Evolutionary conservation across 2,888 invertebrate species (phyloP), one percentile per base, ranked within the genome.

Genomic region (Abrostola triplasia): DNA sequence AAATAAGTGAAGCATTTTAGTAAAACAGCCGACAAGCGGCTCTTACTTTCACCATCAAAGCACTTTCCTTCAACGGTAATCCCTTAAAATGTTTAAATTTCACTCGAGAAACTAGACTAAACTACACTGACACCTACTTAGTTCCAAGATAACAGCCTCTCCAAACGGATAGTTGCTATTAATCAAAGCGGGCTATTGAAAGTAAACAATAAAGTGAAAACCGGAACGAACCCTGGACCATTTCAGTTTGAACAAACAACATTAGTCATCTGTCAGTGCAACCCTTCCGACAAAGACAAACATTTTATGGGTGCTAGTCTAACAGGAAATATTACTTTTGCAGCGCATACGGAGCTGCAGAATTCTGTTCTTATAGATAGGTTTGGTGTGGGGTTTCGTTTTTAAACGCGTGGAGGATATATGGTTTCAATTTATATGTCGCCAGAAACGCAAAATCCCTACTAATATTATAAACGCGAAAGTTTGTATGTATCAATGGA

Each of bases 191-290:
- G 47, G 52, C 73, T 85, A 88, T 87, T 87, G 88, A 85, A 88
- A 86, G 89, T 89, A 90, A 90, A 90, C 89, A 90, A 85, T 84
- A 80, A 77, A 73, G 70, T 76, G 75, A 76, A 77, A 80, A 82
- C 77, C 76, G 74, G 81, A 70, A 63, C 65, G 72, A 73, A 70
- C 83, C 81, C 77, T 81, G 82, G 82, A 85, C 83, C 83, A 80
- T 84, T 81, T 75, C 78, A 81, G 80, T 79, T 81, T 77, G 73
- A 65, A 79, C 88, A 88, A 89, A 90, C 88, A 89, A 87, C 90
- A 92, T 92, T 91, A 89, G 84, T 92, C 88, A 90, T 87, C 84
- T 86, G 90, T 89, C 90, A 88, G 58, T 42, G 80, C 71, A 84
- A 84, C 85, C 88, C 86, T 86, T 81, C 79, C 81, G 81, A 82